phyloP scores from a whole-genome alignment of 2,888 invertebrate genomes.

The Cyclophora punctaria region DNA sequence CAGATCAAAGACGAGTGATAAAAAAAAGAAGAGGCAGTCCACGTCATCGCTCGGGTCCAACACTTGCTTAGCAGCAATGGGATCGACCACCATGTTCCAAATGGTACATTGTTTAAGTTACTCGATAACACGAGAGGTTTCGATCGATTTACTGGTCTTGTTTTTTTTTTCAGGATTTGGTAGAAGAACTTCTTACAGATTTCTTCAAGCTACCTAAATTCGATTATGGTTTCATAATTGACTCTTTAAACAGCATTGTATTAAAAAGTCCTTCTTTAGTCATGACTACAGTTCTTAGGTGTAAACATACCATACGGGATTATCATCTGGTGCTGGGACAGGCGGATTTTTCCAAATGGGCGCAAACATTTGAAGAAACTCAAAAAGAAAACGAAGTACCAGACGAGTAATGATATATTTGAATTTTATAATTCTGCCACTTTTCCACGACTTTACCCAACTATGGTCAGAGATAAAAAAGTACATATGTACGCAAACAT shows the following conservation, averaged over 20 bases:
- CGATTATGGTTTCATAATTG: conserved; percentile 53
- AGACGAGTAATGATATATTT: conserved; percentile 35
- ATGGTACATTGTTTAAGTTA: conserved; percentile 31
- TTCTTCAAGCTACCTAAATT: conserved; percentile 45
- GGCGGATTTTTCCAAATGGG: conserved; percentile 57
- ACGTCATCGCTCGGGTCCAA: conserved; percentile 39
- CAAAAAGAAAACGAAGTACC: conserved; percentile 41
- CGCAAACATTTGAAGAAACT: conserved; percentile 45
- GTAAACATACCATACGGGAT: conserved; percentile 47
- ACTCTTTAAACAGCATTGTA: conserved; percentile 49
- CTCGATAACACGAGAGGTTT: too few relatives aligned
- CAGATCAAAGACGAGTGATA: conserved; percentile 50
- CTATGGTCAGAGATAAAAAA: too few relatives aligned
- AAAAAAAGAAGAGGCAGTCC: conserved; percentile 49
- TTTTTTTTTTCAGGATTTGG: conserved; percentile 40
- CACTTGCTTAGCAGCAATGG: conserved; percentile 37
- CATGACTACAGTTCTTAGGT: conserved; percentile 49
- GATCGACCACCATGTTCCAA: conserved; percentile 55
- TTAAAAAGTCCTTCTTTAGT: conserved; percentile 44
- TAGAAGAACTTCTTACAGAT: conserved; percentile 48
- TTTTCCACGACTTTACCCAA: too few relatives aligned
- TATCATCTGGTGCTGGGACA: conserved; percentile 57
- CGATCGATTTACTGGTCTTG: conserved; percentile 1
- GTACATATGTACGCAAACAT: too few relatives aligned
- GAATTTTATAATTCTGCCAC: too few relatives aligned